Base-by-base conservation (phyloP, 2,888 invertebrate genomes). In the Cistogaster globosa region DNA sequence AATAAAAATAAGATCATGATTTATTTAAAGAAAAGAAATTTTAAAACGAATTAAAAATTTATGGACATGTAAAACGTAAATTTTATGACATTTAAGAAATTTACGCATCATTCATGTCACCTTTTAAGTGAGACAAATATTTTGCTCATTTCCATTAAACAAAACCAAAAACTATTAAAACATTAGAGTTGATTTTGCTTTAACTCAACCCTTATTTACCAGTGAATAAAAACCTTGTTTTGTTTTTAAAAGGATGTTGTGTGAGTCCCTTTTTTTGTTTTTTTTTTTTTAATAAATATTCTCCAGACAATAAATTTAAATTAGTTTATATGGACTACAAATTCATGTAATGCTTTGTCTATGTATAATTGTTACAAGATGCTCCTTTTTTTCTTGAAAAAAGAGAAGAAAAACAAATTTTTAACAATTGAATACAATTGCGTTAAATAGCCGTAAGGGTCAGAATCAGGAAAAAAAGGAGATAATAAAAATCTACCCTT, bases 401-500 rank as follows among this genome's bases (percentile, higher is more conserved):
- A 75, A 38, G 45, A 11, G 8, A 67, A 48, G 32, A 58, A 51
- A 71, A 55, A 65, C 51, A 38, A 65, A 72, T 67, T 58, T 38
- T 36, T 18, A 57, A 84, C 84, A 84, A 81, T 63, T 11, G 77
- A 62, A 75, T 63, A 85, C 84, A 81, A 85, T 69, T 74, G 84
- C 81, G 81, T 75, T 79, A 85, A 85, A 82, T 85, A 71, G 85
- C 82, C 85, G 78, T 78, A 79, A 85, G 85, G 85, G 85, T 85
- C 85, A 85, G 79, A 82, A 81, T 75, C 82, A 71, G 67, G 71
- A 78, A 75, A 62, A 16, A 8, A 7, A 26, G n/a, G n/a, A n/a
- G 9, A 7, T 16, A n/a, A 67, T 11, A 20, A 22, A 78, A 55
- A 22, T 57, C 38, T 63, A 67, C 48, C 57, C 68, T 84, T 60